Evolutionary conservation across 2,113 vertebrate genomes (phyloP).

Genomic region (Pimephales promelas): DNA sequence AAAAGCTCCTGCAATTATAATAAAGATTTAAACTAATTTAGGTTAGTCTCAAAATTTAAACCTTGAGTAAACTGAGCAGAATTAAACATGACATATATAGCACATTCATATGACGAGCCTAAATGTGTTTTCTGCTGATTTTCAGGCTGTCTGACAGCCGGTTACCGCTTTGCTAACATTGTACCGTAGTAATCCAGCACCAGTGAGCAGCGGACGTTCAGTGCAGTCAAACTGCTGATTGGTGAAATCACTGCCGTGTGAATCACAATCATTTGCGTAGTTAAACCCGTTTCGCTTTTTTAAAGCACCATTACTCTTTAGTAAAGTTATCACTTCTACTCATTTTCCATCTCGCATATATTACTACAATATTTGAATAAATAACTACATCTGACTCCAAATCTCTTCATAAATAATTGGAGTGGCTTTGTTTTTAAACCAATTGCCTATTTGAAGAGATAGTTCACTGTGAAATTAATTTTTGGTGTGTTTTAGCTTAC

Average conservation of each 20-base stretch:
- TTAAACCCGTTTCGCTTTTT: slow-evolving; percentile 40
- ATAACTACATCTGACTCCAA: slow-evolving; percentile 23
- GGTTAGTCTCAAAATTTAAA: neutral
- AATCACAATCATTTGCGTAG: slow-evolving; percentile 28
- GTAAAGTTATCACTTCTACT: neutral
- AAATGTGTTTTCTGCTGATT: neutral
- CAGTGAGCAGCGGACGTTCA: slow-evolving; percentile 7
- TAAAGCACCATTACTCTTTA: slow-evolving; percentile 34
- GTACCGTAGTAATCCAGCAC: slow-evolving; percentile 14
- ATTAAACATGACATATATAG: slow-evolving; percentile 2
- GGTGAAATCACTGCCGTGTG: neutral
- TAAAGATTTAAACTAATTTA: neutral
- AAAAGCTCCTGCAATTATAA: neutral
- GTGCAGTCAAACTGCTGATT: slow-evolving; percentile 23
- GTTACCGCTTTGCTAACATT: neutral
- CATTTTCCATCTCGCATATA: slow-evolving; percentile 15
- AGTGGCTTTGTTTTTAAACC: neutral
- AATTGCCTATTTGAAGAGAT: slow-evolving; percentile 11
- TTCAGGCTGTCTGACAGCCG: neutral
- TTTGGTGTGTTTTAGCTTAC: too few relatives aligned
- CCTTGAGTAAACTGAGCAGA: neutral
- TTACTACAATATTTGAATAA: slow-evolving; percentile 22
- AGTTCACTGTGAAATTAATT: too few relatives aligned
- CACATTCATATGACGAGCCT: slow-evolving; percentile 2
- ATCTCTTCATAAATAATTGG: neutral